A percentile compares a stretch with the other conserved stretches of the same genome.
Evolutionary conservation across 1,140 invertebrate species (phyloP).

Genomic region (Lerema accius): DNA sequence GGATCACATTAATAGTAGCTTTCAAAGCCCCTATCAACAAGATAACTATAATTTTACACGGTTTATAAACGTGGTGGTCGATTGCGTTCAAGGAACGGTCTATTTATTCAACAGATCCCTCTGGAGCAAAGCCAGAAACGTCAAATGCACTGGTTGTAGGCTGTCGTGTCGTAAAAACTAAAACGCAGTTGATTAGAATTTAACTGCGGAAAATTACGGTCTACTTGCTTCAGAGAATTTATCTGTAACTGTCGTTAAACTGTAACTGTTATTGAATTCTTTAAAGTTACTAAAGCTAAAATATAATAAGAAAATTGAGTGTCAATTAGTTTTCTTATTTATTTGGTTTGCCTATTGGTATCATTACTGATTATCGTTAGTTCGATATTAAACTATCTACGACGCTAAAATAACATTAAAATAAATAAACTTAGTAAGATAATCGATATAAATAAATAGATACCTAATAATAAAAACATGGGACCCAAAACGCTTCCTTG

Average conservation of each 20-base stretch:
- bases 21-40: neutral
- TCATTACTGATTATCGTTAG: constrained; percentile 28
- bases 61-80: constrained; percentile 27
- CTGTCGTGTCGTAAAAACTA: constrained; percentile 33
- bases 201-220: constrained; percentile 22
- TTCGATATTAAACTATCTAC: constrained; percentile 37
- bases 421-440: constrained; percentile 26
- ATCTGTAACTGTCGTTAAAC: neutral
- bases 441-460: constrained; percentile 31
- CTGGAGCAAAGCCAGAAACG: constrained; percentile 43
- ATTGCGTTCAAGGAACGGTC: constrained; percentile 48
- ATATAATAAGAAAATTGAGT: too few species aligned
- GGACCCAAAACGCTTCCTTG: constrained; percentile 52
- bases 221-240: neutral
- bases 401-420: constrained; percentile 18
- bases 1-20: neutral
- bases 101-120: constrained; percentile 37
- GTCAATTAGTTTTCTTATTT: neutral
- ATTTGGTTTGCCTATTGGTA: neutral
- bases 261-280: neutral
- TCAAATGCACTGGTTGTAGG: constrained; percentile 41
- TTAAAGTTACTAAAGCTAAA: too few species aligned
- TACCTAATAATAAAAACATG: constrained; percentile 39
- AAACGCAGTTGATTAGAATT: constrained; percentile 16
- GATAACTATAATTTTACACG: constrained; percentile 4